phyloP scores from a whole-genome alignment of 2,888 invertebrate species.

The Coenonympha arcania region DNA sequence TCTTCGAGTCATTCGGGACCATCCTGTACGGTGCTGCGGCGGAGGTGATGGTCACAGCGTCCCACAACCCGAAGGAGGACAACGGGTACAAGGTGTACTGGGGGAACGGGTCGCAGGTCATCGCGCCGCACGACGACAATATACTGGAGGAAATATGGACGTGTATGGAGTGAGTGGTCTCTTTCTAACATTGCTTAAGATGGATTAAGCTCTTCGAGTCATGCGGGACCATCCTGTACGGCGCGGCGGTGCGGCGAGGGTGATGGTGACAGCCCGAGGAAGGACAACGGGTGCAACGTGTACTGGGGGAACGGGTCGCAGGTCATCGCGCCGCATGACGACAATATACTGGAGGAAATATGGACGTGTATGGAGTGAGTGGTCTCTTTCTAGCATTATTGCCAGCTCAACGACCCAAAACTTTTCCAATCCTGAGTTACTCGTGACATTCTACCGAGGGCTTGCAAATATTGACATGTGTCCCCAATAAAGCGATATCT shows the following conservation, averaged over 20 bases:
- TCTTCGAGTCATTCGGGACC: conserved; percentile 92
- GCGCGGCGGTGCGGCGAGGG: conserved; percentile 87
- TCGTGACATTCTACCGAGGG: no score
- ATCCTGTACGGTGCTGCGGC: conserved; percentile 81
- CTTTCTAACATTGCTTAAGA: background rate
- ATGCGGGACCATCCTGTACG: conserved; percentile 82
- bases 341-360: conserved; percentile 86
- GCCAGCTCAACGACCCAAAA: no score
- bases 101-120: conserved; percentile 95
- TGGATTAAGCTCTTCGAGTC: conserved; percentile 95
- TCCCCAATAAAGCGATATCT: no score
- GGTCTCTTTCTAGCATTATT: background rate
- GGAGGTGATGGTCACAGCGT: conserved; percentile 96
- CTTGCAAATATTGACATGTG: no score
- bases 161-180: conserved; percentile 76
- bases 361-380: conserved; percentile 79
- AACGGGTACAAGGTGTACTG: conserved; percentile 99
- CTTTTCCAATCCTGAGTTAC: no score
- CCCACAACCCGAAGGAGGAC: conserved; percentile 96
- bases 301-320: conserved; percentile 97
- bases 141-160: conserved; percentile 85
- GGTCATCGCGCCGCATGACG: conserved; percentile 94
- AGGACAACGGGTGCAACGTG: conserved; percentile 98
- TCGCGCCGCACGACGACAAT: conserved; percentile 90
- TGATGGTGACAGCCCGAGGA: conserved; percentile 96